Conservation (phyloP, 53 echinoderm and acorn worm species). For the Luidia sarsii region DNA sequence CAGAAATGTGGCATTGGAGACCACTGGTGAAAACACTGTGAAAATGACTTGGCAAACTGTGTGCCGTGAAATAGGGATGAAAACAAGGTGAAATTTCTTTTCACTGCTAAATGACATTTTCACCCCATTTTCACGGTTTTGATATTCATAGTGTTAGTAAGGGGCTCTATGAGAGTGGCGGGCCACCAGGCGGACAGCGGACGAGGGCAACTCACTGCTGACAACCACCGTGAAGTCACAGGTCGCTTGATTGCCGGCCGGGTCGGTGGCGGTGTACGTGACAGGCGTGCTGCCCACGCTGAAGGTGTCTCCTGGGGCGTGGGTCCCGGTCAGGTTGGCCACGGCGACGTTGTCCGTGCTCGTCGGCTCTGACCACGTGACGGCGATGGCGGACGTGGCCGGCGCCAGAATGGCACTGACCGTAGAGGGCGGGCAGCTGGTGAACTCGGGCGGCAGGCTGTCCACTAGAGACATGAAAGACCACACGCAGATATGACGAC, state of each 20-base stretch:
- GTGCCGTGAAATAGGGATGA: too few relatives aligned
- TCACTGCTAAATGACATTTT: too few relatives aligned
- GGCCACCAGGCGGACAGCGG: neutral
- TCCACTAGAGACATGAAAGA: conserved; percentile 19
- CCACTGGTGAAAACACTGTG: too few relatives aligned
- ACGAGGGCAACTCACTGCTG: neutral
- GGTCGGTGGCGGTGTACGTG: neutral
- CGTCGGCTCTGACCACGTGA: conserved; percentile 46
- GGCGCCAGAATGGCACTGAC: conserved; percentile 26
- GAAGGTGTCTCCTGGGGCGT: conserved; percentile 32
- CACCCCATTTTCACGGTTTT: too few relatives aligned
- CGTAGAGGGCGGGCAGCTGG: conserved; percentile 35
- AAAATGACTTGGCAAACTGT: too few relatives aligned
- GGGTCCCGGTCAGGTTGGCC: neutral
- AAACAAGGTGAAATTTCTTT: too few relatives aligned
- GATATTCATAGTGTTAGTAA: too few relatives aligned
- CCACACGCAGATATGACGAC: too few relatives aligned
- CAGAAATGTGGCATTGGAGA: too few relatives aligned
- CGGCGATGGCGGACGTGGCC: conserved; percentile 3
- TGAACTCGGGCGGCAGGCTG: conserved; percentile 27
- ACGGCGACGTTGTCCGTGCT: conserved; percentile 45
- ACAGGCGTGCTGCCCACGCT: conserved; percentile 34
- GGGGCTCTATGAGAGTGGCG: too few relatives aligned
- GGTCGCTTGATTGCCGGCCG: conserved; percentile 18
- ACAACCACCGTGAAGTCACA: conserved; percentile 7